Evolutionary conservation across 2,888 invertebrate genomes (phyloP).

Genomic region (Xiphydria camelus): DNA sequence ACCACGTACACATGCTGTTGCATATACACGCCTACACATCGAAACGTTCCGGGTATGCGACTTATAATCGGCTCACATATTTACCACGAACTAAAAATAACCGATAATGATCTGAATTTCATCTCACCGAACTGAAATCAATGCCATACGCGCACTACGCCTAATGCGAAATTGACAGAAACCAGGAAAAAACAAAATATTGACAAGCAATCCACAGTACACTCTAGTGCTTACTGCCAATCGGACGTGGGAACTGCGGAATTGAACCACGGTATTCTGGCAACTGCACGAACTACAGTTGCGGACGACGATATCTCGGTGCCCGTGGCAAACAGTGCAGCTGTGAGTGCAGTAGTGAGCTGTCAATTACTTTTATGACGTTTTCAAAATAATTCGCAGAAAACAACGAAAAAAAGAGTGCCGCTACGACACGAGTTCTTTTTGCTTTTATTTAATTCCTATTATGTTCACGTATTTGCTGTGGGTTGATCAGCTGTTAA

Average conservation of each 20-base stretch:
- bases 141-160: conserved; percentile 10
- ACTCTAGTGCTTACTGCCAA: conserved; percentile 28
- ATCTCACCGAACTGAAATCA: conserved; percentile 17
- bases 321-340: too few species aligned
- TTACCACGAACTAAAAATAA: conserved; percentile 6
- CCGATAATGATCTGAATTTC: conserved; percentile 8
- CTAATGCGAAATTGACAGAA: conserved; percentile 4
- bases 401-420: too few species aligned
- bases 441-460: too few species aligned
- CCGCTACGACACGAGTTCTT: too few species aligned
- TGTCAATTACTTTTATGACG: too few species aligned
- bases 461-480: too few species aligned
- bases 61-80: conserved; percentile 7
- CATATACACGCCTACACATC: conserved; percentile 13
- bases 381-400: too few species aligned
- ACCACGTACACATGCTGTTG: conserved; percentile 7
- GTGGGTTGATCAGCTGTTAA: too few species aligned
- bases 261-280: conserved; percentile 30
- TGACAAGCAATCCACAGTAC: conserved; percentile 38
- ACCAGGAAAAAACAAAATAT: conserved; percentile 24
- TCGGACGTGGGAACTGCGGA: conserved; percentile 34
- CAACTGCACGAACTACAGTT: conserved; percentile 26
- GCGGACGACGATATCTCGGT: conserved; percentile 24
- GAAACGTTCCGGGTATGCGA: conserved; percentile 5
- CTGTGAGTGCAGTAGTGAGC: neutral